These are phyloP conservation scores for Microctenopoma steveboyesi DNA, from an alignment of 2,797 vertebrate species.

Conservation along the genomic window DNA sequence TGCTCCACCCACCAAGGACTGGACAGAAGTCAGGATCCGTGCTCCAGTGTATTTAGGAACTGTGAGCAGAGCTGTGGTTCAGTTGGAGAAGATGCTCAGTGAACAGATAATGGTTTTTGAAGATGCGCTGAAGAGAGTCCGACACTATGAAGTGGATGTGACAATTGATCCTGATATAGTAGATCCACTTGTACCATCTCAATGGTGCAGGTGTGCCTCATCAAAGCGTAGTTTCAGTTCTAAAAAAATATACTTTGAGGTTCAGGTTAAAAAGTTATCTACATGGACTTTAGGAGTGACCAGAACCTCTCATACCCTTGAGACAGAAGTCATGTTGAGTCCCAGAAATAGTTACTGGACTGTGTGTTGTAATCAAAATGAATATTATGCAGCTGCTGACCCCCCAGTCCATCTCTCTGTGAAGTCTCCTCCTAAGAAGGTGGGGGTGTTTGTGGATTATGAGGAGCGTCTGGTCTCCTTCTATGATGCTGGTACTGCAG, in stretches of 20 bases:
- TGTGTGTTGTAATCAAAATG: slow-evolving; percentile 9
- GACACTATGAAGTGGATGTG: slow-evolving; percentile 8
- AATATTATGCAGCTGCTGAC: background rate
- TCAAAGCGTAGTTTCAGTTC: slow-evolving; percentile 10
- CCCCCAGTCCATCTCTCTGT: background rate
- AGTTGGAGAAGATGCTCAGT: slow-evolving; percentile 5
- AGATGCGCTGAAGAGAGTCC: slow-evolving; percentile 19
- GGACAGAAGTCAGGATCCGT: background rate
- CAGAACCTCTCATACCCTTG: slow-evolving; percentile 31
- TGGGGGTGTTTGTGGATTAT: slow-evolving; percentile 45
- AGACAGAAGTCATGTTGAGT: rapidly evolving
- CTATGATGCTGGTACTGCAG: slow-evolving; percentile 10
- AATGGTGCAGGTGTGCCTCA: slow-evolving; percentile 4
- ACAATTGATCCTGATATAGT: slow-evolving; percentile 25
- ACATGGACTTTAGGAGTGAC: slow-evolving; percentile 30
- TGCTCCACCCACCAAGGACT: slow-evolving; percentile 17
- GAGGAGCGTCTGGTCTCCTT: slow-evolving; percentile 36
- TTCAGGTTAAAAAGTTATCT: slow-evolving; percentile 12
- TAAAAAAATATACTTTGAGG: slow-evolving; percentile 26
- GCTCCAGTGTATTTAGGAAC: background rate
- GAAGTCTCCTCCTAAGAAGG: background rate
- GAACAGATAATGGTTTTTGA: background rate
- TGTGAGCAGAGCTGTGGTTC: slow-evolving; percentile 4
- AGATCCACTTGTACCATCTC: too few species aligned
- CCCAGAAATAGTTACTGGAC: slow-evolving; percentile 46